Evolutionary conservation across 2,113 vertebrate genomes (phyloP), one percentile per base, ranked within the genome.

Genomic region (Brachyhypopomus occidentalis): DNA sequence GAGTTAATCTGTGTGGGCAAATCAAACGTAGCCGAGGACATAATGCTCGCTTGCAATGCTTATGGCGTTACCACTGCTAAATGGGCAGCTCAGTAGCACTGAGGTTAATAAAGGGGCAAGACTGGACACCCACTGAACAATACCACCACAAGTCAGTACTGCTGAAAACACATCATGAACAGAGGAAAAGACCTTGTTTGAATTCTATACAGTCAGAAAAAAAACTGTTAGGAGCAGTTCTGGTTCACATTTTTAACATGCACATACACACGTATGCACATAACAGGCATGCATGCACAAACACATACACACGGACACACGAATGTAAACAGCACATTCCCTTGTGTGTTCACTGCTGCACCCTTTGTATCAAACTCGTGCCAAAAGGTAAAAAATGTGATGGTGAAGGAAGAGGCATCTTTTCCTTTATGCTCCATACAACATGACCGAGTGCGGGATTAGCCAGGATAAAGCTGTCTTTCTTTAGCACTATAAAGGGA

Each of bases 381-480:
- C 17, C 19, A 11, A 76, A 25, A 27, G 45, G 12, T 14, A 52
- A 9, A 52, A 52, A 52, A 52, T 14, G 9, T 12, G 12, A 52
- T 52, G 45, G 8, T 63, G 45, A 45, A 76, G 45, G 41, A 23
- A 63, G 38, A 16, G 8, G 36, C 59, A 55, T 9, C 16, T 22
- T 27, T 30, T 22, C 56, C 41, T 75, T 62, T 30, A 36, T 76
- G 34, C 60, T 76, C 59, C 16, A 76, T 76, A 76, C 60, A 41
- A 62, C 56, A 76, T 76, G 74, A 12, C 19, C 41, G 30, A 17
- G 73, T 75, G 73, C 60, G 73, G 34, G 5, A 52, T 52, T 52
- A 52, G 45, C 45, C 45, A 14, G 45, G 73, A 75, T 75, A 19
- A 34, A 62, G 73, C 34, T 63, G 59, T 76, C 58, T 76, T 36